phyloP scores from a whole-genome alignment of 2,113 vertebrate genomes.

The Struthio camelus region DNA sequence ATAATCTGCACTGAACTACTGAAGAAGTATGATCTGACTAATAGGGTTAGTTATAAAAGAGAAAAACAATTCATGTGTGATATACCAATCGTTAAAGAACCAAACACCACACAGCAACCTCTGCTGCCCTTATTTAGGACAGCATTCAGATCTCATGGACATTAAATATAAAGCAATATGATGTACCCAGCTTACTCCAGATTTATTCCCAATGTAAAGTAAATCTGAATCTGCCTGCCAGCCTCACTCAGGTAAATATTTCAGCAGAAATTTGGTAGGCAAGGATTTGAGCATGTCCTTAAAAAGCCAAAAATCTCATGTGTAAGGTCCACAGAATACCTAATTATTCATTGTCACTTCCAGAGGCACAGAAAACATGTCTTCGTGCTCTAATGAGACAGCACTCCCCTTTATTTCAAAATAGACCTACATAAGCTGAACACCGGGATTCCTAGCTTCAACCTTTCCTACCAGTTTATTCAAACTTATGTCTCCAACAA shows the following conservation, averaged over 20 bases:
- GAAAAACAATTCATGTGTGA: neutral
- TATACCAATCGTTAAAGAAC: neutral
- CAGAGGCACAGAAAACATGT: neutral
- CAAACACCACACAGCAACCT: neutral
- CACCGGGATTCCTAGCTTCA: neutral
- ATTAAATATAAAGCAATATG: neutral
- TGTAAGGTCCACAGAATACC: neutral
- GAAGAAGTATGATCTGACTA: neutral
- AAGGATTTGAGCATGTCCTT: neutral
- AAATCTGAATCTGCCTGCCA: neutral
- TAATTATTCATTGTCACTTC: neutral
- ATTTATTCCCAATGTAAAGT: neutral
- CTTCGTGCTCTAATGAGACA: fast-evolving
- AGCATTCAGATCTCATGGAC: neutral
- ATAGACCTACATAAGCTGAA: neutral
- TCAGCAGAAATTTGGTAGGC: neutral
- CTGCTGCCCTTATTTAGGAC: neutral
- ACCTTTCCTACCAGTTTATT: neutral
- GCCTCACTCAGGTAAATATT: conserved; percentile 5
- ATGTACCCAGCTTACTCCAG: neutral
- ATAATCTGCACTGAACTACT: neutral
- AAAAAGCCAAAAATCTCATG: neutral
- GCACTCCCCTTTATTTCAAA: neutral
- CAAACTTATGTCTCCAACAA: neutral
- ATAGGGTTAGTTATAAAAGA: conserved; percentile 11